Conservation (phyloP, 2,888 invertebrate genomes). For the Philaethria dido region DNA sequence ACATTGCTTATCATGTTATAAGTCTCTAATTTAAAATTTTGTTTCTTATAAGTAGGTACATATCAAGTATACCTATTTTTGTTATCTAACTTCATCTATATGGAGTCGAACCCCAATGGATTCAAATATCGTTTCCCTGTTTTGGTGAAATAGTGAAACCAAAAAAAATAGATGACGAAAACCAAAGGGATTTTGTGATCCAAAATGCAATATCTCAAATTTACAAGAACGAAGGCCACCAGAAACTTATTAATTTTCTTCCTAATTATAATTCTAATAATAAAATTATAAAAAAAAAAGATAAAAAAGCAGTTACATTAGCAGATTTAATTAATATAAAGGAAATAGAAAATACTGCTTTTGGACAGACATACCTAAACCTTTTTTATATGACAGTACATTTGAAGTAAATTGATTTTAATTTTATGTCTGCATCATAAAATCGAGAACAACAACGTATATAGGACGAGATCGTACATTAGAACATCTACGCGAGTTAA, state of each 20-base stretch:
- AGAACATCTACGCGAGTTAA: conserved; percentile 43
- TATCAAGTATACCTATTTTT: too few species aligned
- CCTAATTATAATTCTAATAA: too few species aligned
- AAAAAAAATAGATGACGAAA: not conserved
- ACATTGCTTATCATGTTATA: not conserved
- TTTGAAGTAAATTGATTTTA: conserved; percentile 38
- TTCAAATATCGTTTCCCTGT: not conserved
- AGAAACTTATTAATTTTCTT: too few species aligned
- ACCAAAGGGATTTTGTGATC: not conserved
- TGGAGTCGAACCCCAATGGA: not conserved
- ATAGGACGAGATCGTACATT: conserved; percentile 39
- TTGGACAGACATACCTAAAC: not conserved
- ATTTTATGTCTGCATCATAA: conserved; percentile 38
- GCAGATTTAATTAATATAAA: too few species aligned
- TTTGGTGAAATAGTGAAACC: too few species aligned
- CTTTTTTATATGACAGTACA: not conserved
- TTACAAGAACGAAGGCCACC: too few species aligned
- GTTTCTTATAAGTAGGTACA: too few species aligned
- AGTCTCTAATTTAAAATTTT: not conserved
- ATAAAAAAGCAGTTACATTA: not conserved
- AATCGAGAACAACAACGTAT: conserved; percentile 38
- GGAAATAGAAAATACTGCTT: not conserved
- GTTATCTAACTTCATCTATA: too few species aligned
- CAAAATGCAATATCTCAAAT: not conserved
- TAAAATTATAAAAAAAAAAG: too few species aligned